These are phyloP conservation scores for Gopherus evgoodei DNA, from an alignment of 2,113 vertebrate genomes.

Conservation along the genomic window DNA sequence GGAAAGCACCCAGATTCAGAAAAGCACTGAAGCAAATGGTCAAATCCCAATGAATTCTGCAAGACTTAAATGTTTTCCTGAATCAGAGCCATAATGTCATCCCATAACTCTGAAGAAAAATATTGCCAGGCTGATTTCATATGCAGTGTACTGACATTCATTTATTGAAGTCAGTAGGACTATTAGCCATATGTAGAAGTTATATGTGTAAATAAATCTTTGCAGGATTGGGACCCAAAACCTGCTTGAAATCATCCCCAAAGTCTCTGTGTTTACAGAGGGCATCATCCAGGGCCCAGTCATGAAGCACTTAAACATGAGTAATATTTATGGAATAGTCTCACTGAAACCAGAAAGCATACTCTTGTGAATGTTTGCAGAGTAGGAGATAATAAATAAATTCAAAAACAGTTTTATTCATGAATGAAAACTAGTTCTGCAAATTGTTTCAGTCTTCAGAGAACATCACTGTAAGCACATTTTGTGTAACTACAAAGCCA, in stretches of 20 bases:
- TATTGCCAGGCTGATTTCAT: not conserved
- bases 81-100: not conserved
- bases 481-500: not conserved
- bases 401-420: not conserved
- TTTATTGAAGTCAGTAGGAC: not conserved
- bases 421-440: not conserved
- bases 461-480: not conserved
- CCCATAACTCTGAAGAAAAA: not conserved
- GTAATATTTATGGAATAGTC: not conserved
- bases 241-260: slow-evolving; percentile 10
- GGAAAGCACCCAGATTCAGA: not conserved
- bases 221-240: not conserved
- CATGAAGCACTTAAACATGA: not conserved
- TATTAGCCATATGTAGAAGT: not conserved
- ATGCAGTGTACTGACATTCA: not conserved
- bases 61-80: not conserved
- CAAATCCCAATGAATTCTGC: not conserved
- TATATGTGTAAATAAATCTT: not conserved
- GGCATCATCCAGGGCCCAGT: not conserved
- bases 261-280: not conserved
- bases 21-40: not conserved
- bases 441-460: not conserved
- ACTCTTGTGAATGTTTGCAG: not conserved
- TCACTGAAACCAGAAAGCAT: not conserved
- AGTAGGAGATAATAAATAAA: not conserved